Conservation (phyloP, 2,888 invertebrate species). For the Drosophila infuscata region DNA sequence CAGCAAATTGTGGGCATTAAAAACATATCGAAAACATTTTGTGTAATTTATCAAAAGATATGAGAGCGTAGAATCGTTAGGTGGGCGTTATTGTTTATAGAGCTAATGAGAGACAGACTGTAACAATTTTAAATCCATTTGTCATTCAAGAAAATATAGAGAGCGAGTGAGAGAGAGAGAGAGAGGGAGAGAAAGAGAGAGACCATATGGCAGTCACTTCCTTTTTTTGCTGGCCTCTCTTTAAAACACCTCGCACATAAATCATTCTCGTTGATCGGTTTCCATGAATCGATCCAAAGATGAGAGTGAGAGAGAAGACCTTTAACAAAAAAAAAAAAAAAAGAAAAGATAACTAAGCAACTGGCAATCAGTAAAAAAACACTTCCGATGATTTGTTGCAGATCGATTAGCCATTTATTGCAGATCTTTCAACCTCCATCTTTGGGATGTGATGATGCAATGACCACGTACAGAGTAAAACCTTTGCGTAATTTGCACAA, state of each 20-base stretch:
- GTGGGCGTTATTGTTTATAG: slow-evolving; percentile 63
- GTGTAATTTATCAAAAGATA: slow-evolving; percentile 70
- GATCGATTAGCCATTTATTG: slow-evolving; percentile 22
- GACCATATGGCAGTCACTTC: slow-evolving; percentile 43
- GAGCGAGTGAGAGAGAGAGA: neutral
- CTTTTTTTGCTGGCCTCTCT: slow-evolving; percentile 30
- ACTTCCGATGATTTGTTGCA: slow-evolving; percentile 62
- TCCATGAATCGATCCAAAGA: slow-evolving; percentile 52
- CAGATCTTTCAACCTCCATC: slow-evolving; percentile 36
- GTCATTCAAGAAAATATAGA: slow-evolving; percentile 30
- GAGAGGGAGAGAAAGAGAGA: neutral
- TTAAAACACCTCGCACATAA: slow-evolving; percentile 46
- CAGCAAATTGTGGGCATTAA: slow-evolving; percentile 52
- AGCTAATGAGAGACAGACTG: slow-evolving; percentile 37
- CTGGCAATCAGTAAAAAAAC: slow-evolving; percentile 68
- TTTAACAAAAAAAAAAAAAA: slow-evolving; percentile 29
- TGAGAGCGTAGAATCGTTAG: slow-evolving; percentile 36
- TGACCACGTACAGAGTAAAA: slow-evolving; percentile 72
- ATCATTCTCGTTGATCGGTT: slow-evolving; percentile 62
- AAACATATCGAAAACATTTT: slow-evolving; percentile 64
- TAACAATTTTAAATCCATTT: slow-evolving; percentile 68
- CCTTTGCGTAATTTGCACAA: slow-evolving; percentile 76
- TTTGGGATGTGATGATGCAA: slow-evolving; percentile 53
- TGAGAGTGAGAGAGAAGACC: slow-evolving; percentile 17
- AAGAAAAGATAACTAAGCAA: slow-evolving; percentile 29